Conservation (phyloP, 2,797 vertebrate genomes). For the Sphenopsis melanotis region DNA sequence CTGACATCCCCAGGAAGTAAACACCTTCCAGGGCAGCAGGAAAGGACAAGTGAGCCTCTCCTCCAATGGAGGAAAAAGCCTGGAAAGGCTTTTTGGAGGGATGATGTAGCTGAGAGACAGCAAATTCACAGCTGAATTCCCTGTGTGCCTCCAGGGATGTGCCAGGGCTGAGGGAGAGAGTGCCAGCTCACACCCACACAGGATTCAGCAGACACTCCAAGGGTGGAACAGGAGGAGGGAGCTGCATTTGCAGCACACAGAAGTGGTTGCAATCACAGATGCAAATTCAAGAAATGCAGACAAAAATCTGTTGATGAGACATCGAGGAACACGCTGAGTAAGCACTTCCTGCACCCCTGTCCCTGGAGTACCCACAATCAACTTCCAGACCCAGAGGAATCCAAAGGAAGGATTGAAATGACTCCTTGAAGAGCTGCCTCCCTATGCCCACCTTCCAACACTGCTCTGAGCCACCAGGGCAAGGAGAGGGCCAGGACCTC, state of each 20-base stretch:
- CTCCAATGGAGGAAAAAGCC: background rate
- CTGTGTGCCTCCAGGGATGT: background rate
- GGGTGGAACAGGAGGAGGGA: background rate
- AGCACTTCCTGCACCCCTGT: background rate
- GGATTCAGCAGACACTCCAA: background rate
- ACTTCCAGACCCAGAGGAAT: background rate
- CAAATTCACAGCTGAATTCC: background rate
- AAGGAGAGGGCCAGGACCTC: background rate
- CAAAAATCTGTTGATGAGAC: background rate
- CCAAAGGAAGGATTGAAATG: accelerated
- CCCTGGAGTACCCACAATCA: background rate
- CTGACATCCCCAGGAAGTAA: background rate
- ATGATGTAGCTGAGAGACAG: background rate
- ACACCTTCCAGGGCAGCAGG: background rate
- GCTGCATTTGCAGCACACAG: background rate
- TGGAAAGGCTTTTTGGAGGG: background rate
- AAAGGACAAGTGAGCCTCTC: background rate
- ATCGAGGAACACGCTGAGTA: accelerated
- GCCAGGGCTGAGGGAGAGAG: background rate
- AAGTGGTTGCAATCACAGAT: background rate
- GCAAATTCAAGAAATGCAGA: background rate
- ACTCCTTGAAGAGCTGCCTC: background rate
- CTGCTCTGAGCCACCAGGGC: background rate
- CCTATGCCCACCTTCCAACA: accelerated
- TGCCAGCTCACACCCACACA: background rate